Percentiles rank a stretch among this genome's conserved stretches.
phyloP scores from a whole-genome alignment of 2,113 vertebrate species.

The Mohoua ochrocephala region DNA sequence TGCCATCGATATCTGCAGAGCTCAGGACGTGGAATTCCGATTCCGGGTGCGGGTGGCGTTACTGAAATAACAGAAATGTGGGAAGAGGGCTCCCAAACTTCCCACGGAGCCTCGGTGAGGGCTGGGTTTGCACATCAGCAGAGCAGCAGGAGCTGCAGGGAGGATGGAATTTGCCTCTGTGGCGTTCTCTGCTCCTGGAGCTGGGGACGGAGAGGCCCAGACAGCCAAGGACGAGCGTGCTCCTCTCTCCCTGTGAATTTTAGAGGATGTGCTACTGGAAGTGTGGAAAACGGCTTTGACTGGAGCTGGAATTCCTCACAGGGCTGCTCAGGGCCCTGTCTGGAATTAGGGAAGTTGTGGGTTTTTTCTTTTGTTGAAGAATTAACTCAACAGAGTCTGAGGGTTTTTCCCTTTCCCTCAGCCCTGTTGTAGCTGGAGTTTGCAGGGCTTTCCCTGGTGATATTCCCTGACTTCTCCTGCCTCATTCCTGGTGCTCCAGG shows the following conservation, averaged over 20 bases:
- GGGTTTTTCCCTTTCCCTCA: background rate
- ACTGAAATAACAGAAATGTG: background rate
- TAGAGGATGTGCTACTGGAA: constrained; percentile 13
- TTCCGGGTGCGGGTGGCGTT: fast-evolving
- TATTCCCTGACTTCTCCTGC: background rate
- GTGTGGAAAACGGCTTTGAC: background rate
- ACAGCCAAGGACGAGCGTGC: background rate
- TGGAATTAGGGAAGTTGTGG: background rate
- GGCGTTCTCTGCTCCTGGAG: background rate
- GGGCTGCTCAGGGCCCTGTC: background rate
- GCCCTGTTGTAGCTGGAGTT: background rate
- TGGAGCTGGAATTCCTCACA: background rate
- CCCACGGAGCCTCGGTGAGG: background rate
- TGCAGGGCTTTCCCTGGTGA: background rate
- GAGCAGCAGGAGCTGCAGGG: background rate
- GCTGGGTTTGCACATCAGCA: background rate
- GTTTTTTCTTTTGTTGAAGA: background rate
- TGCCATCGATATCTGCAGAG: background rate
- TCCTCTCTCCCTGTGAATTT: background rate
- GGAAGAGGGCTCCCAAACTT: background rate
- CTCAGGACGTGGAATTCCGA: background rate
- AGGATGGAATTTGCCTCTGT: background rate
- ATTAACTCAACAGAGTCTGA: background rate
- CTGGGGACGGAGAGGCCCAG: background rate
- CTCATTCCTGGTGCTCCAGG: background rate